A percentile compares a stretch with the other conserved stretches of the same genome.
phyloP scores from a whole-genome alignment of 2,888 invertebrate species.

The Notodonta ziczac region DNA sequence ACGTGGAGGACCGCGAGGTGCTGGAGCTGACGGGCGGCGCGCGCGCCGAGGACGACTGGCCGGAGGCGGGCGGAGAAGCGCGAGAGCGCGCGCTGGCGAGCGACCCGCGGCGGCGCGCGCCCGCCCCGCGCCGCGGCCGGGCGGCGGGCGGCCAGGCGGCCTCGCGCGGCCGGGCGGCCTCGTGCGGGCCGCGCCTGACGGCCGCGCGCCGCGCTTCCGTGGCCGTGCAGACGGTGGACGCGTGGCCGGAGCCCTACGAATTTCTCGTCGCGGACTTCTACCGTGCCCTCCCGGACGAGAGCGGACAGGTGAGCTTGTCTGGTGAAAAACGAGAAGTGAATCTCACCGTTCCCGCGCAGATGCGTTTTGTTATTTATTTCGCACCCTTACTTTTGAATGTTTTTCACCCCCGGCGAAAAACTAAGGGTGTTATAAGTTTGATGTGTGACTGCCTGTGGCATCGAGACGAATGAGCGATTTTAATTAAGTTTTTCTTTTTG shows the following conservation, averaged over 20 bases:
- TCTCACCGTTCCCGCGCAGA: too few relatives aligned
- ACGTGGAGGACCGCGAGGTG: conserved; percentile 60
- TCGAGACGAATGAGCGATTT: too few relatives aligned
- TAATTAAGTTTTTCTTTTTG: too few relatives aligned
- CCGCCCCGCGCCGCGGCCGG: conserved; percentile 39
- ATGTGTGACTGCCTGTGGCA: too few relatives aligned
- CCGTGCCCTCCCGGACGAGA: conserved; percentile 61
- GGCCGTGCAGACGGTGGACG: conserved; percentile 87
- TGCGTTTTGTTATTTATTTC: too few relatives aligned
- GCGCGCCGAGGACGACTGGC: conserved; percentile 43
- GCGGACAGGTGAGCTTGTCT: conserved; percentile 42
- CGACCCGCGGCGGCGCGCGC: conserved; percentile 40
- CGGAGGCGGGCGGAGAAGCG: conserved; percentile 24
- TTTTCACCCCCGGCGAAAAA: too few relatives aligned
- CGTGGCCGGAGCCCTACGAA: conserved; percentile 90
- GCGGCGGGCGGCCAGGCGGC: conserved; percentile 19
- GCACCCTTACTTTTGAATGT: too few relatives aligned
- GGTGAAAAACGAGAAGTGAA: too few relatives aligned
- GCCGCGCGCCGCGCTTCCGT: conserved; percentile 28
- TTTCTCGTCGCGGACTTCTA: conserved; percentile 89
- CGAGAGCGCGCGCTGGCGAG: conserved; percentile 27
- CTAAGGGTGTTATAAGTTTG: too few relatives aligned
- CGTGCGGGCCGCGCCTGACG: conserved; percentile 14
- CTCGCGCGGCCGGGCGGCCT: conserved; percentile 25
- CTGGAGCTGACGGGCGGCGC: conserved; percentile 76